These are phyloP conservation scores for Hydrophis major DNA, from an alignment of 2,797 vertebrate genomes.

Conservation along the genomic window DNA sequence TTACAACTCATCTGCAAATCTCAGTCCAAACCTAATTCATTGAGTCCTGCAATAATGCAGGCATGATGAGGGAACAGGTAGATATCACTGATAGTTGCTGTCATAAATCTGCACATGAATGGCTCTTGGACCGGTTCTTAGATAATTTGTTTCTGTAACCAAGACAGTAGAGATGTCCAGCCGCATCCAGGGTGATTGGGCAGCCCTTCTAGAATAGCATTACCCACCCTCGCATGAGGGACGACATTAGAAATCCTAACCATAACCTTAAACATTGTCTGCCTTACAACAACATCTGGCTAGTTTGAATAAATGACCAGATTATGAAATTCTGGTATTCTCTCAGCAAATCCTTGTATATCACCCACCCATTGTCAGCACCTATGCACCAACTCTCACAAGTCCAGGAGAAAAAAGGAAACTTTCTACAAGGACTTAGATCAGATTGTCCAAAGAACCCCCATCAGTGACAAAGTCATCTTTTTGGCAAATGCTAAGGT, in stretches of 20 bases:
- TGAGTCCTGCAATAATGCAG: not conserved
- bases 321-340: not conserved
- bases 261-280: not conserved
- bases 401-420: not conserved
- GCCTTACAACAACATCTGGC: not conserved
- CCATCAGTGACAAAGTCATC: not conserved
- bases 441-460: not conserved
- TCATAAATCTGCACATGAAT: not conserved
- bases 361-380: not conserved
- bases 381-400: not conserved
- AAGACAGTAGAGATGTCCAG: not conserved
- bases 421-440: not conserved
- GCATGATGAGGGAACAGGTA: not conserved
- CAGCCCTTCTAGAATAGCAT: not conserved
- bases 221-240: not conserved
- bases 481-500: not conserved
- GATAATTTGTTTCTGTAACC: not conserved
- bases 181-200: not conserved
- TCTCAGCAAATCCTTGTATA: not conserved
- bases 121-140: not conserved
- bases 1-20: not conserved
- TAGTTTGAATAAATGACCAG: not conserved
- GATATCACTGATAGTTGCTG: not conserved
- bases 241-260: not conserved
- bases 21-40: not conserved